Conservation (phyloP, 2,113 vertebrate genomes). For the Xenopus borealis region DNA sequence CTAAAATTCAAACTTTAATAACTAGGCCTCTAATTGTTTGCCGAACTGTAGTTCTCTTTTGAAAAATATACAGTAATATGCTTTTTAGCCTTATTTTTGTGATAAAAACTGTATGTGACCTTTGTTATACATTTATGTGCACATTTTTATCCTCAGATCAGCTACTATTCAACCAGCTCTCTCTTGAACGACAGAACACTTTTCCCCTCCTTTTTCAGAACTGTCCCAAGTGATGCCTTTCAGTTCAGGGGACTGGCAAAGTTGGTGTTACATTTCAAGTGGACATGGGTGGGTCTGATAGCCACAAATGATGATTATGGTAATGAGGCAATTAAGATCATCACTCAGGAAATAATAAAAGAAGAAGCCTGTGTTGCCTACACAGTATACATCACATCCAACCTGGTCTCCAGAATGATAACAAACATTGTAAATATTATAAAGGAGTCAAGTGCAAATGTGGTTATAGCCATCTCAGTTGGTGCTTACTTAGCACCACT, state of each 20-base stretch:
- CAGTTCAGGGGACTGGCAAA: slow-evolving; percentile 25
- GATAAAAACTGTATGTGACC: not conserved
- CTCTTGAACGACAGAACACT: slow-evolving; percentile 2
- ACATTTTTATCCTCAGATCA: not conserved
- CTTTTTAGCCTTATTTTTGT: not conserved
- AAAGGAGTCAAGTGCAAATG: not conserved
- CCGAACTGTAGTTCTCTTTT: not conserved
- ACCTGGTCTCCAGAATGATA: not conserved
- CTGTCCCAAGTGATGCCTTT: slow-evolving; percentile 50
- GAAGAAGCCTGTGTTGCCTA: slow-evolving; percentile 33
- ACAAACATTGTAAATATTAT: not conserved
- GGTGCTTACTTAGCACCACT: not conserved
- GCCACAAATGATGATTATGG: slow-evolving; percentile 21
- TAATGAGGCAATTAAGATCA: not conserved
- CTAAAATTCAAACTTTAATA: no score
- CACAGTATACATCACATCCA: slow-evolving; percentile 4
- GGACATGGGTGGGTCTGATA: slow-evolving; percentile 40
- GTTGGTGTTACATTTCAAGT: slow-evolving; percentile 28
- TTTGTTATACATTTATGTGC: not conserved
- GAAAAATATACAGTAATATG: not conserved
- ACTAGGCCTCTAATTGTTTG: no score
- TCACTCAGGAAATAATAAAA: slow-evolving; percentile 19
- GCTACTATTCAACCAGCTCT: slow-evolving; percentile 17
- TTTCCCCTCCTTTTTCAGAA: slow-evolving; percentile 31
- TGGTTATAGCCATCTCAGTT: slow-evolving; percentile 7